Evolutionary conservation across 2,113 vertebrate species (phyloP).

Genomic region (Morone chrysops): DNA sequence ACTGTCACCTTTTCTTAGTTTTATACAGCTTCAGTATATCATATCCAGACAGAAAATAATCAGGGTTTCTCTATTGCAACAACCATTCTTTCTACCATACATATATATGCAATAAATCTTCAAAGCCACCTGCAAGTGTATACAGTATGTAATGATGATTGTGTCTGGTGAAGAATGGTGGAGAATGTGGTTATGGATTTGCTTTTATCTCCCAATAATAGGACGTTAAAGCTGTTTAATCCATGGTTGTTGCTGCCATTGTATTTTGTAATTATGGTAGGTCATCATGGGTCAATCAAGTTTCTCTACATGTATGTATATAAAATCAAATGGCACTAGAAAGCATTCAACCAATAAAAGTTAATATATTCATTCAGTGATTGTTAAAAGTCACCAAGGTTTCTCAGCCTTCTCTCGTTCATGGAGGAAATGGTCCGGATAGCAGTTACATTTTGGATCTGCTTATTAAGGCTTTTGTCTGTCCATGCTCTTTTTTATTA

Average conservation of each 20-base stretch:
- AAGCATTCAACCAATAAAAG: not conserved
- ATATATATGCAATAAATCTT: not conserved
- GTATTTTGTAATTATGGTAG: not conserved
- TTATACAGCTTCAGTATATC: too few relatives aligned
- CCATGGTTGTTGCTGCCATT: too few relatives aligned
- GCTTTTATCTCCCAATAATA: not conserved
- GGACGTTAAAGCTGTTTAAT: not conserved
- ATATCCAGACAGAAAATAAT: not conserved
- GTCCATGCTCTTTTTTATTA: not conserved
- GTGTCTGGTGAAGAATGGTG: not conserved
- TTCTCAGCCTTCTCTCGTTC: not conserved
- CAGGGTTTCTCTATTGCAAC: not conserved
- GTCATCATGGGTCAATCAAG: not conserved
- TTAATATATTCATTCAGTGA: not conserved
- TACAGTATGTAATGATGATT: too few relatives aligned
- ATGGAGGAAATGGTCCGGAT: not conserved
- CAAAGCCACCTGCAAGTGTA: not conserved
- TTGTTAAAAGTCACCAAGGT: not conserved
- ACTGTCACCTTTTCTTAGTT: too few relatives aligned
- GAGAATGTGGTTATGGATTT: not conserved
- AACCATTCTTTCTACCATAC: not conserved
- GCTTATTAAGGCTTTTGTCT: not conserved
- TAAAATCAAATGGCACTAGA: not conserved
- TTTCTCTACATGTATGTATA: not conserved
- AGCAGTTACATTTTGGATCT: too few relatives aligned